phyloP scores from a whole-genome alignment of 2,113 vertebrate species.

The Hassar affinis region DNA sequence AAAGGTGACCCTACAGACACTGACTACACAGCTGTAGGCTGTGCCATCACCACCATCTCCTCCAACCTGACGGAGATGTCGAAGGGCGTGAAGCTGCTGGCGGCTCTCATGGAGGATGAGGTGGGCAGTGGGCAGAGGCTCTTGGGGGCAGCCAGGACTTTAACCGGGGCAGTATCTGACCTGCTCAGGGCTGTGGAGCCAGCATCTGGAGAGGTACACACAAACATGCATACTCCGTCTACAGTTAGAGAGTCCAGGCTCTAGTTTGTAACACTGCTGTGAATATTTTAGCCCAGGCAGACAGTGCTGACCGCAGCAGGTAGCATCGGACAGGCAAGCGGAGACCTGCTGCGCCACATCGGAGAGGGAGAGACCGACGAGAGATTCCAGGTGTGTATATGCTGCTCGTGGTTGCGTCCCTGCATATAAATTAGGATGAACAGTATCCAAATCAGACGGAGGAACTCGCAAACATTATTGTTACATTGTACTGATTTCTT shows the following conservation, averaged over 20 bases:
- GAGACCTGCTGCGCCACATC: conserved; percentile 94
- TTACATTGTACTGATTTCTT: neutral
- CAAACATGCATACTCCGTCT: neutral
- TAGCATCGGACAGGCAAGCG: conserved; percentile 95
- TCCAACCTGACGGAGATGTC: conserved; percentile 99
- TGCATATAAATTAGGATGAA: neutral
- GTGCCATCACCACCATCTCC: conserved; percentile 97
- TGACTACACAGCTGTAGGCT: conserved; percentile 96
- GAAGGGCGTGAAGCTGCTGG: conserved; percentile 92
- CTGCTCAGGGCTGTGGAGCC: conserved; percentile 94
- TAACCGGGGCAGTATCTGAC: conserved; percentile 92
- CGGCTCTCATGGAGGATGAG: conserved; percentile 94
- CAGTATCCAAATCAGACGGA: too few species aligned
- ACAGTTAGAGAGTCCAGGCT: neutral
- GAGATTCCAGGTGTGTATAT: conserved; percentile 85
- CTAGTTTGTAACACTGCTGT: conserved; percentile 60
- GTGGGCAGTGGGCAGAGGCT: conserved; percentile 94
- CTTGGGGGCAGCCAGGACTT: conserved; percentile 88
- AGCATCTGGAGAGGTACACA: conserved; percentile 84
- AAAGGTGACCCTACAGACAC: conserved; percentile 95
- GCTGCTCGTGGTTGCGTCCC: neutral
- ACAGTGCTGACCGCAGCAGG: conserved; percentile 96
- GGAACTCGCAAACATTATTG: neutral
- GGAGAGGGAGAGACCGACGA: conserved; percentile 97
- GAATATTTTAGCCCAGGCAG: conserved; percentile 84